Conservation (phyloP, 1,140 invertebrate genomes). For the Himalopsyche phryganea region DNA sequence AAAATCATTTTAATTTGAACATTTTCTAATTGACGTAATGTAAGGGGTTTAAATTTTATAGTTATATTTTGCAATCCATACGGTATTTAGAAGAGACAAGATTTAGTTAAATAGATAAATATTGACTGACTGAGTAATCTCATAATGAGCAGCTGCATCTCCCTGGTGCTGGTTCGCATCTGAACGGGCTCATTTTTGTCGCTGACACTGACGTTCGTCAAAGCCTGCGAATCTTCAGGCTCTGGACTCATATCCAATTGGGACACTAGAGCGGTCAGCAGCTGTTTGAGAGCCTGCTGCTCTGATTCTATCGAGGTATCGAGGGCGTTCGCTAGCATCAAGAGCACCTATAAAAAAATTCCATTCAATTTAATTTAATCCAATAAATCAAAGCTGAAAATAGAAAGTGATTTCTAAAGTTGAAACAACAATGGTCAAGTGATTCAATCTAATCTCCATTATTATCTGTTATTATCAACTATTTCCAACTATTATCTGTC, state of each 20-base stretch:
- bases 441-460: too few species aligned
- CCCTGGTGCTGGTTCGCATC: slow-evolving; percentile 38
- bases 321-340: slow-evolving; percentile 88
- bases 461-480: too few species aligned
- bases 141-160: slow-evolving; percentile 81
- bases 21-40: too few species aligned
- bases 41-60: too few species aligned
- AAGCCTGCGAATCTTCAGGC: too few species aligned
- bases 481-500: too few species aligned
- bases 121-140: slow-evolving; percentile 56
- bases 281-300: slow-evolving; percentile 67
- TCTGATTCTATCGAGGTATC: slow-evolving; percentile 81
- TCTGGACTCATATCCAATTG: slow-evolving; percentile 71
- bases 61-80: too few species aligned
- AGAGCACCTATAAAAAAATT: slow-evolving; percentile 62
- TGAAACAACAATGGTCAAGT: too few species aligned
- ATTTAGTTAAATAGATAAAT: too few species aligned
- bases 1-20: too few species aligned
- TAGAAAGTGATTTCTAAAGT: too few species aligned
- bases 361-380: neutral
- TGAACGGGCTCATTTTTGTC: slow-evolving; percentile 22
- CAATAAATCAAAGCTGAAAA: neutral
- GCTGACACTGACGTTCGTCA: slow-evolving; percentile 9
- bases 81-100: too few species aligned
- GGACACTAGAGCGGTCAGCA: slow-evolving; percentile 70